phyloP scores from a whole-genome alignment of 2,113 vertebrate species.

The Salvelinus alpinus region DNA sequence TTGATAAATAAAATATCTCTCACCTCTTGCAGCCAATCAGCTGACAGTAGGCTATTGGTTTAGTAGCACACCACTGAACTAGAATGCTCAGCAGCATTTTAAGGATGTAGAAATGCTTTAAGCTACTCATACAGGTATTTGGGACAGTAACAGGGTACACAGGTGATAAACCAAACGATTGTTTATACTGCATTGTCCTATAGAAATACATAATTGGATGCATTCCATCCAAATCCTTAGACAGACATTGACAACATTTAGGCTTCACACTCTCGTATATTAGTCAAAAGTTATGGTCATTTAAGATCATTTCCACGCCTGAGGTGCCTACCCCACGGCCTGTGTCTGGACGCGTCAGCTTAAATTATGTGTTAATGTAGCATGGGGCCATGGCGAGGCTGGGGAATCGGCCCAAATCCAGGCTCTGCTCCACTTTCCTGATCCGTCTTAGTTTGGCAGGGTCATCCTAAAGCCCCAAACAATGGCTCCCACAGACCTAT shows the following conservation, averaged over 20 bases:
- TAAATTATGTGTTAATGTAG: conserved; percentile 40
- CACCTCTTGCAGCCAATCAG: too few relatives aligned
- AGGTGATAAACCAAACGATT: too few relatives aligned
- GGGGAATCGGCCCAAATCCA: conserved; percentile 3
- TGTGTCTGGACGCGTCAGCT: conserved; percentile 42
- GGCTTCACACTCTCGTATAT: neutral
- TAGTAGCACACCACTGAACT: too few relatives aligned
- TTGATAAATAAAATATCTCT: too few relatives aligned
- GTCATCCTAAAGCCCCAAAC: conserved; percentile 55
- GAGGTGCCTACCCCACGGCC: neutral
- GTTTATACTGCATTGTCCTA: neutral
- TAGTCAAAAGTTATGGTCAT: neutral
- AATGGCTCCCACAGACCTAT: conserved; percentile 48
- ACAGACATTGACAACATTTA: neutral
- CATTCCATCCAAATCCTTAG: neutral
- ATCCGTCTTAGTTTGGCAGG: conserved; percentile 56
- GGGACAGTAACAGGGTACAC: too few relatives aligned
- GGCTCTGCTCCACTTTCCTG: conserved; percentile 51
- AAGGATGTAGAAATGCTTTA: too few relatives aligned
- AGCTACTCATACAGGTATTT: too few relatives aligned
- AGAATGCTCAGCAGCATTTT: too few relatives aligned
- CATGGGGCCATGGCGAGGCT: conserved; percentile 14
- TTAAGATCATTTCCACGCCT: neutral
- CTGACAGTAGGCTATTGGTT: too few relatives aligned
- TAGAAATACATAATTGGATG: neutral